phyloP scores from a whole-genome alignment of 2,797 vertebrate genomes.

The Hemibagrus guttatus region DNA sequence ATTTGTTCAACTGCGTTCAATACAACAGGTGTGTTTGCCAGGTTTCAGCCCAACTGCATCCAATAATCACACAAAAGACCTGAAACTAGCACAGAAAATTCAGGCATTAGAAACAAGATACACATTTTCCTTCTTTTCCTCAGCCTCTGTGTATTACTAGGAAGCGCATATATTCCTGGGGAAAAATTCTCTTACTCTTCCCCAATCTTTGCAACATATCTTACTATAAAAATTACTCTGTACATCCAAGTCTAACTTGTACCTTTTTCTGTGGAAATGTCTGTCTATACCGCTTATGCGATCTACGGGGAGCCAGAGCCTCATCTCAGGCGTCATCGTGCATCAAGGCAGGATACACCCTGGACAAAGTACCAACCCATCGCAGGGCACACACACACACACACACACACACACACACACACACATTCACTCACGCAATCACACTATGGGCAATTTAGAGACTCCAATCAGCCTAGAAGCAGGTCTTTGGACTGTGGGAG shows the following conservation, averaged over 20 bases:
- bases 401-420: too few relatives aligned
- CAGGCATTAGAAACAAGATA: not conserved
- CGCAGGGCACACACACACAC: too few relatives aligned
- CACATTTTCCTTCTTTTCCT: not conserved
- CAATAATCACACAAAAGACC: not conserved
- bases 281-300: too few relatives aligned
- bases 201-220: not conserved
- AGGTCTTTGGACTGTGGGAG: too few relatives aligned
- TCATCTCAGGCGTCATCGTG: too few relatives aligned
- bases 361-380: too few relatives aligned
- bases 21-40: constrained; percentile 1
- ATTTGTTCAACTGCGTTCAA: not conserved
- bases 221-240: not conserved
- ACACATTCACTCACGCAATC: too few relatives aligned
- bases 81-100: not conserved
- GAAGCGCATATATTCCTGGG: not conserved
- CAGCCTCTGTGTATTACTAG: not conserved
- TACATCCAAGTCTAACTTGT: not conserved
- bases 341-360: too few relatives aligned
- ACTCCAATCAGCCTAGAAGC: too few relatives aligned
- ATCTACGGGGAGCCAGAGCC: too few relatives aligned
- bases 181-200: not conserved
- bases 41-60: not conserved
- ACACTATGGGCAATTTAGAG: too few relatives aligned
- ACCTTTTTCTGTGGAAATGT: not conserved